Evolutionary conservation across 2,888 invertebrate genomes (phyloP).

Genomic region (Leptopilina syphax): DNA sequence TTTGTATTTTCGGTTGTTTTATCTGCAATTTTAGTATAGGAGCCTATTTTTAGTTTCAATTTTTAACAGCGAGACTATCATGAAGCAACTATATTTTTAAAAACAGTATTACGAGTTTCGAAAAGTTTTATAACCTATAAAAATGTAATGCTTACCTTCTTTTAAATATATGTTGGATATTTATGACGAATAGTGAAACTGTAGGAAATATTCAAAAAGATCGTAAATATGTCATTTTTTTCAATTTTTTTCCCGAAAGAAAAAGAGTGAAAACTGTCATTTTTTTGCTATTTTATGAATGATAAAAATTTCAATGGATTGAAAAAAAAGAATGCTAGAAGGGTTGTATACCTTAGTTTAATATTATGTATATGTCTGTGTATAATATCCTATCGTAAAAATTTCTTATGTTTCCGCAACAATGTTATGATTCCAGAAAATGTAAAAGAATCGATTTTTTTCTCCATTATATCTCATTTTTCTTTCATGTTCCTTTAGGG

Average conservation of each 20-base stretch:
- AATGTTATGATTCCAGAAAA: conserved; percentile 4
- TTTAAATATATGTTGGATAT: not conserved
- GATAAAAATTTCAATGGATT: not conserved
- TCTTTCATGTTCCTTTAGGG: not conserved
- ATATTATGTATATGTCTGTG: not conserved
- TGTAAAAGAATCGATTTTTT: not conserved
- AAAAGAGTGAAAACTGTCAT: not conserved
- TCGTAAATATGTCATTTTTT: not conserved
- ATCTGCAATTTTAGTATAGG: too few species aligned
- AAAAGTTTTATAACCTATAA: not conserved
- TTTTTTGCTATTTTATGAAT: not conserved
- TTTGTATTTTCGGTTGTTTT: too few species aligned
- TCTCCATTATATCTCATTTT: not conserved
- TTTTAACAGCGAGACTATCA: too few species aligned
- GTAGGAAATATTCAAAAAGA: conserved; percentile 2
- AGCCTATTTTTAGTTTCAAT: too few species aligned
- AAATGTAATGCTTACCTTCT: not conserved
- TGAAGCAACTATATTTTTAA: too few species aligned
- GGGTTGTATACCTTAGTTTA: not conserved
- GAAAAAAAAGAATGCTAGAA: not conserved
- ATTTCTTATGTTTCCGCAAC: conserved; percentile 17
- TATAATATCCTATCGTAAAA: not conserved
- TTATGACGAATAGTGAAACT: not conserved
- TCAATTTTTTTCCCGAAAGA: not conserved
- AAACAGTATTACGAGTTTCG: not conserved